Evolutionary conservation across 2,888 invertebrate genomes (phyloP), one percentile per base, ranked within the genome.

Genomic region (Creontiades dilutus): DNA sequence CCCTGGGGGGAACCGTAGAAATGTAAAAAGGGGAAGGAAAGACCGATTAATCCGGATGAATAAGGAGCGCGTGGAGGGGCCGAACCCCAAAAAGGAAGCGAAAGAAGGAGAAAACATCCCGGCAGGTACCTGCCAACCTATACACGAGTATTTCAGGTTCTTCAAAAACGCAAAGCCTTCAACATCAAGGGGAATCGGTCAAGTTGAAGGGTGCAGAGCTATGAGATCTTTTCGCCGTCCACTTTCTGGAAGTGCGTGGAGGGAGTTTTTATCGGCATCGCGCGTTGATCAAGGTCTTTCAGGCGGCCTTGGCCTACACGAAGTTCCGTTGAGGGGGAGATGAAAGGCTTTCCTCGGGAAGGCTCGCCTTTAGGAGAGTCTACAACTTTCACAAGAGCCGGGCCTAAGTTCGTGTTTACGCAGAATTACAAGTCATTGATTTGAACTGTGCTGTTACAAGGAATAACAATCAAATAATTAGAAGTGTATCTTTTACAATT

Each of bases 271-370:
- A n/a, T 23, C 23, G 68, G 27, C 12, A 23, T 23, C 16, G n/a
- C 16, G 23, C 68, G 68, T 68, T 23, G 68, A 68, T 68, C 27
- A 23, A 68, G 57, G 68, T 68, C 68, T 68, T 68, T 68, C 23
- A 61, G 27, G 68, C 68, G 68, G 68, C 68, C 68, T 68, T 68
- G 68, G 68, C 68, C 68, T 68, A 68, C 68, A 68, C 68, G 68
- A 68, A 68, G 19, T 68, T 68, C 23, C 27, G 2, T 68, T 68
- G 7, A 13, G 27, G 68, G 68, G 68, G 68, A 68, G 68, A 68
- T 68, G 68, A 68, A 68, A 68, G 57, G 68, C 23, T 68, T 19
- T 68, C 23, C 27, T 23, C 23, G 19, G 12, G 68, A 23, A 12
- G 23, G 68, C 27, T 23, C 12, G 68, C 3, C 37, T 37, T 37